Base-by-base conservation (phyloP, 2,113 vertebrate species). In the Engystomops pustulosus region DNA sequence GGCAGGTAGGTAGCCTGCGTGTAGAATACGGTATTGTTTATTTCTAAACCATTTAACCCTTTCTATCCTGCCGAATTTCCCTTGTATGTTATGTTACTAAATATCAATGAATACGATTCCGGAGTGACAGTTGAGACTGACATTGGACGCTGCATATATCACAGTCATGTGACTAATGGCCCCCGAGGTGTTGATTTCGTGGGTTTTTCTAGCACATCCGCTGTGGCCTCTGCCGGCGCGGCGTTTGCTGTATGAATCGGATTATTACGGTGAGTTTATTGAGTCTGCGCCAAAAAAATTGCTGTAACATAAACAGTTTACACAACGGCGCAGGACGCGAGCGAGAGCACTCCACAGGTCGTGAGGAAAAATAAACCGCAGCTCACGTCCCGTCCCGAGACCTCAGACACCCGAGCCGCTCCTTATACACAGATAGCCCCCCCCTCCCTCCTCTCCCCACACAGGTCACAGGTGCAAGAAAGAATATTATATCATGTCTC, bases 341-440 rank as follows among this genome's bases (percentile, higher is more conserved):
- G 91, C 89, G 89, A 88, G 89, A 86, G 88, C 92, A 89, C 87
- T 85, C 89, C 36, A 87, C 93, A 93, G 91, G 90, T 95, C 91
- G 90, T 90, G 95, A 95, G 88, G 92, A 94, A 65, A 95, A 96
- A 95, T 94, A 95, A 94, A 94, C 92, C 91, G 90, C 92, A 91
- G 85, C 87, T 91, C 93, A 92, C 92, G 91, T 93, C 93, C 89
- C 85, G 87, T 89, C 85, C 38, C 88, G 93, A 17, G 79, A 36
- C 27, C 88, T 86, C 89, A 90, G 20, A 88, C 89, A 92, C 92
- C 88, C 90, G 86, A 87, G 89, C 90, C 87, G 85, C 60, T 92
- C 91, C 89, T 86, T 76, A 58, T 60, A 90, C 93, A 93, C 92
- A 90, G 91, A 93, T 94, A 89, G 75, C 45, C 85, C 86, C 84